Evolutionary conservation across 1,140 invertebrate genomes (phyloP), one percentile per base, ranked within the genome.

Genomic region (Eulimnadia texana): DNA sequence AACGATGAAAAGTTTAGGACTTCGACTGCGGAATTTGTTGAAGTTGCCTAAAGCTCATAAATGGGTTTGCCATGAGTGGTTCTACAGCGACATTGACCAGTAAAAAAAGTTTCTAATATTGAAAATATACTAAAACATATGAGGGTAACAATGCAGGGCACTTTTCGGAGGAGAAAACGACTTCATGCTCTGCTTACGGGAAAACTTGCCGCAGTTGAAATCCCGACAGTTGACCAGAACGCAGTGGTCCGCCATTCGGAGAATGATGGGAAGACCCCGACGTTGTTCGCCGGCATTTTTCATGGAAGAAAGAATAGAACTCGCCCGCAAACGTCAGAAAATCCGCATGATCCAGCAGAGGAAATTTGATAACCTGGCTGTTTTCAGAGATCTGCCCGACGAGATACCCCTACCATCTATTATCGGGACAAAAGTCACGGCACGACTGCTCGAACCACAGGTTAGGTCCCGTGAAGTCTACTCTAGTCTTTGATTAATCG

Each of bases 11-110:
- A 67, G 90, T 27, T 50, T 95, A 68, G 93, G 93, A 1, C 81
- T 92, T 73, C 77, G 91, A 65, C 75, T 98, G 47, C 80, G 93
- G 67, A 99, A 99, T 77, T 78, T 99, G n/a, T 77, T 99, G 0
- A 98, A 98, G 76, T 75, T 98, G 64, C 95, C 96, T 0, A 98
- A 98, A 78, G 95, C 95, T 22, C 94, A 98, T 73, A 95, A 94
- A 77, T 99, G 93, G 93, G 93, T 98, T 1, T 97, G 92, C 71
- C 97, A 93, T 74, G 96, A 99, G 73, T 98, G 93, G 85, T 99
- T 99, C 76, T 99, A 98, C 72, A 98, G 93, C 67, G 97, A 96
- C 70, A 87, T 98, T 66, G 94, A 98, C 73, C 80, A 82, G 82
- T 84, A 76, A 72, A 79, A 76, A 66, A 59, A 42, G 33, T n/a